A percentile compares a stretch with the other conserved stretches of the same genome.
phyloP scores from a whole-genome alignment of 2,888 invertebrate species.

The Harpalus rubripes region DNA sequence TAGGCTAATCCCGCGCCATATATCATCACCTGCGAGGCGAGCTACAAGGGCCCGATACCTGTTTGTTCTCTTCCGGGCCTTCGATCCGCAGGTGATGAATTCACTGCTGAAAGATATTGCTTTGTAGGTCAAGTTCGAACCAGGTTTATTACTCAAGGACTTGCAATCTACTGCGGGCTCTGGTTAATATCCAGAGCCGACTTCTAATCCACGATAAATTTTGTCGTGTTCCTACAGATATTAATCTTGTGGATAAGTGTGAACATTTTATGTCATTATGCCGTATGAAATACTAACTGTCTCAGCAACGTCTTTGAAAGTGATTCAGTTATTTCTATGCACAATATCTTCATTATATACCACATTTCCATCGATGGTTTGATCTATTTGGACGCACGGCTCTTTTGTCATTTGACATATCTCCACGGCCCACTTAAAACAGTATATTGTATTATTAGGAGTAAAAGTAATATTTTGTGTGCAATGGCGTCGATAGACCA shows the following conservation, averaged over 20 bases:
- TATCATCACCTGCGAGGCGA: conserved; percentile 37
- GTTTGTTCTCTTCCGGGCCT: conserved; percentile 48
- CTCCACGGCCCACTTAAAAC: too few relatives aligned
- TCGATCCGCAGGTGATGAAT: conserved; percentile 40
- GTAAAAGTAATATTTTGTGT: too few relatives aligned
- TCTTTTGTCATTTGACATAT: too few relatives aligned
- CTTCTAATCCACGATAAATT: background rate
- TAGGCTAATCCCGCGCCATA: conserved; percentile 61
- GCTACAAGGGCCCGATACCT: conserved; percentile 9
- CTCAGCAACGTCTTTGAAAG: too few relatives aligned
- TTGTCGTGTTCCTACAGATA: background rate
- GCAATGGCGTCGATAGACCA: too few relatives aligned
- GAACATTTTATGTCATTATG: too few relatives aligned
- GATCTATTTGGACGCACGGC: too few relatives aligned
- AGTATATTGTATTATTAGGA: too few relatives aligned
- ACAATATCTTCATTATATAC: too few relatives aligned
- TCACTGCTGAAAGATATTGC: background rate
- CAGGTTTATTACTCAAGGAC: conserved; percentile 11
- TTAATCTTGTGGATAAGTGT: background rate
- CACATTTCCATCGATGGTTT: too few relatives aligned
- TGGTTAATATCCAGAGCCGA: background rate
- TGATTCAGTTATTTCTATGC: too few relatives aligned
- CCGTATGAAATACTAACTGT: too few relatives aligned
- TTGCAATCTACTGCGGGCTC: background rate
- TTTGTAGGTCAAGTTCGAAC: background rate